Evolutionary conservation across 2,797 vertebrate genomes (phyloP), one percentile per base, ranked within the genome.

Genomic region (Sebastes wilsoni): DNA sequence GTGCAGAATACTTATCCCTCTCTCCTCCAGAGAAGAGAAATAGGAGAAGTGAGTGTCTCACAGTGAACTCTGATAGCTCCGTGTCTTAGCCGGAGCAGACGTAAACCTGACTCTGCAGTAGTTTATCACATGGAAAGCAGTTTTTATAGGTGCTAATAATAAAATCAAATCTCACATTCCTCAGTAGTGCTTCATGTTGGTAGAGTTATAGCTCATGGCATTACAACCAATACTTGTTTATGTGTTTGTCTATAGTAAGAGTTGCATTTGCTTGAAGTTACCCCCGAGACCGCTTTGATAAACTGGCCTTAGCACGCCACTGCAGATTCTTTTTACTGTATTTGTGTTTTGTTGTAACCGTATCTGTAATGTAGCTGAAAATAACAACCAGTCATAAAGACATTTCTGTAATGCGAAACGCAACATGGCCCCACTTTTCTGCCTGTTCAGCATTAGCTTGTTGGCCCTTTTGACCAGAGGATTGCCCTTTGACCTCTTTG

Each of bases 1-100:
- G 88, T 90, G 86, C 78, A 83, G 91, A 94, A 94, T 94, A 89
- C 89, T 82, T 87, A 93, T 90, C 61, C 81, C 76, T 66, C 23
- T 78, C 60, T 80, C 77, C 73, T 83, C 60, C 77, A 28, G 36
- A 80, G 68, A 74, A 82, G 79, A 85, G 74, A 77, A 86, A 89
- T 28, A 36, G 70, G 59, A 81, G 77, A 76, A 85, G 59, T 70
- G 78, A 84, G 58, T 76, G 86, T 85, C 78, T 75, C 55, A 59
- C 18, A 12, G 60, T 56, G 64, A 88, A 84, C 74, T 82, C 56
- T 77, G 36, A 23, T 2, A 55, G 61, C 75, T 59, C 67, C 32
- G 2, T 59, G 20, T 66, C 10, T 58, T 55, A 46, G 71, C 66
- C 65, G 22, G 23, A 64, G 58, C 42, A 66, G 64, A 77, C 23